Percentiles rank a stretch among this genome's conserved stretches.
Conservation (phyloP, 2,888 invertebrate species). For the Athalia cordata region DNA sequence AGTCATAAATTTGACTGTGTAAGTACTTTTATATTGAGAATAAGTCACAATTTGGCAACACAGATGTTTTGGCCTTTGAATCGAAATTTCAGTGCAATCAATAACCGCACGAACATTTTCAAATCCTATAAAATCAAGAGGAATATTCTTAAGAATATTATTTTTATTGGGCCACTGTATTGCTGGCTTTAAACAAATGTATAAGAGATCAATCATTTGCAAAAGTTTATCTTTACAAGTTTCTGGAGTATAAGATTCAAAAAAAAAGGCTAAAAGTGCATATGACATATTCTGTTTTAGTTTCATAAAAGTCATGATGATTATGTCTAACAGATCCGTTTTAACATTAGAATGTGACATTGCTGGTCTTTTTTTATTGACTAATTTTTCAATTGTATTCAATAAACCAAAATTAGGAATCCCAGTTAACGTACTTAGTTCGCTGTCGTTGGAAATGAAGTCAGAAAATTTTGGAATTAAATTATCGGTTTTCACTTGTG, state of each 20-base stretch:
- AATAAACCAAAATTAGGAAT: conserved; percentile 17
- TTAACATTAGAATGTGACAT: conserved; percentile 22
- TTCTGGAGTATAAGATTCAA: conserved; percentile 17
- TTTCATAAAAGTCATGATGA: conserved; percentile 34
- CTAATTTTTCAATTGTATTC: conserved; percentile 13
- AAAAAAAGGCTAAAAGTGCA: conserved; percentile 19
- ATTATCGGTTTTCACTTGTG: conserved; percentile 17
- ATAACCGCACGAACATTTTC: conserved; percentile 42
- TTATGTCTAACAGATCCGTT: conserved; percentile 13
- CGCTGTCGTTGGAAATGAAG: conserved; percentile 14
- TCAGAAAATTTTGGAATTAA: conserved; percentile 21
- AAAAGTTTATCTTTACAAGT: conserved; percentile 13
- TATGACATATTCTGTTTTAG: conserved; percentile 34
- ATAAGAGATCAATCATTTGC: conserved; percentile 29
- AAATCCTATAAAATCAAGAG: conserved; percentile 45
- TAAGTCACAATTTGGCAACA: conserved; percentile 46
- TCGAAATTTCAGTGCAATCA: conserved; percentile 29
- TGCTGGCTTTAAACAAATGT: conserved; percentile 22
- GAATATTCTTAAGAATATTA: conserved; percentile 44
- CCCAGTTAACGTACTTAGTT: conserved; percentile 27
- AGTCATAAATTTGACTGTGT: conserved; percentile 46
- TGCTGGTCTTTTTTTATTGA: neutral
- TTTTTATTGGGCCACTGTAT: conserved; percentile 46
- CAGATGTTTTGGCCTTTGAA: conserved; percentile 47
- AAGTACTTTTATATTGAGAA: conserved; percentile 48